Evolutionary conservation across 1,140 invertebrate species (phyloP), one percentile per base, ranked within the genome.

Genomic region (Aphaenogaster rudis): DNA sequence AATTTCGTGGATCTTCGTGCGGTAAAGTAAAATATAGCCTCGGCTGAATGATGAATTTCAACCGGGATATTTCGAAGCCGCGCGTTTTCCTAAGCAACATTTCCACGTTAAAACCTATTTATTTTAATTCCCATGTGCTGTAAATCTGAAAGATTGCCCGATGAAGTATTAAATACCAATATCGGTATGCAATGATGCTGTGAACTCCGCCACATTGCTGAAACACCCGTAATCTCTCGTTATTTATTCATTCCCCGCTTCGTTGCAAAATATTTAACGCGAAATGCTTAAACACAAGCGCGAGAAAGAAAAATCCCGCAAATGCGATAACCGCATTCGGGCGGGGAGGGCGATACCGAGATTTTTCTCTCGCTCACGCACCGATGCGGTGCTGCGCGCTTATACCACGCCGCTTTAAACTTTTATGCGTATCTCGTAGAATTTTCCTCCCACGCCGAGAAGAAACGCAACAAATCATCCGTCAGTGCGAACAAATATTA

Each of bases 151-250:
- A 76, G 48, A 54, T 61, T 45, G 42, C 5, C 72, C 69, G 21
- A 36, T 50, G 45, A 61, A 74, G 54, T 48, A 76, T 84, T 84
- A 84, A 84, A 84, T 84, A 21, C 28, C 78, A 42, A 80, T 80
- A 80, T 79, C 9, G 76, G 42, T 33, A 28, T 21, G 61, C 54
- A 8, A 42, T 54, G 42, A 39, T 52, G 52, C 64, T 50, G 50
- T 28, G 42, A 84, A 50, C 28, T 48, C 42, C 28, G 42, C 45
- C 57, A 13, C 61, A 13, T 54, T 71, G 54, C 54, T 48, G 28
- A 84, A 84, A 61, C n/a, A 74, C 48, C 28, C 17, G 45, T 61
- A 74, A 74, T 48, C 54, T 13, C 28, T 13, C 52, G 54, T 76
- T 61, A 84, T 84, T 76, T 76, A 84, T 84, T 74, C 54, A 45